These are phyloP conservation scores for Catamblyrhynchus diadema DNA, from an alignment of 2,797 vertebrate species.

Conservation along the genomic window DNA sequence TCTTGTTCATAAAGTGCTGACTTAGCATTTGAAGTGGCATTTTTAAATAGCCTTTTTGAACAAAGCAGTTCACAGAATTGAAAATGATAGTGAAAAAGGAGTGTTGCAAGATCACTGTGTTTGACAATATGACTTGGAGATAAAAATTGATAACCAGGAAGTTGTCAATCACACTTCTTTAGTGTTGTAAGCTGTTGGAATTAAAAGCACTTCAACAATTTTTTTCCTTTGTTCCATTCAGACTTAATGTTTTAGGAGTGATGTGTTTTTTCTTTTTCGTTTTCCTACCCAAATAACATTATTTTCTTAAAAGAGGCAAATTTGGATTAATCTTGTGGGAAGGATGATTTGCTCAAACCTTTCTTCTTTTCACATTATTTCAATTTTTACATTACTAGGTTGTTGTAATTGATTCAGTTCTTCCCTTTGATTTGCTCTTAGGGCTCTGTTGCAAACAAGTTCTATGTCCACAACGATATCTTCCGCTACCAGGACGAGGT, in stretches of 20 bases:
- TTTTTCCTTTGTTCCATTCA: neutral
- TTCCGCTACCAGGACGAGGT: slow-evolving; percentile 98
- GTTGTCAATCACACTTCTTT: neutral
- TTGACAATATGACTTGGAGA: neutral
- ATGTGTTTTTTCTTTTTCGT: neutral
- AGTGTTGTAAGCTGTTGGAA: neutral
- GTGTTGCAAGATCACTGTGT: neutral
- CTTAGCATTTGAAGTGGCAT: neutral
- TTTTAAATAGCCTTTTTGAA: neutral
- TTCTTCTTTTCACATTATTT: neutral
- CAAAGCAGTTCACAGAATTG: neutral
- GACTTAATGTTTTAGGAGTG: neutral
- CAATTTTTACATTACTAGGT: neutral
- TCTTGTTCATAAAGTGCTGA: accelerated
- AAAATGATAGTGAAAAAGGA: neutral
- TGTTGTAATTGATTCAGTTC: neutral
- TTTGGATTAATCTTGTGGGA: neutral
- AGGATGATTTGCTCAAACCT: neutral
- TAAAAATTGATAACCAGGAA: neutral
- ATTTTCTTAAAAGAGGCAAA: neutral
- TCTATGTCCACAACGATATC: slow-evolving; percentile 97
- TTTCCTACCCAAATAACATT: neutral
- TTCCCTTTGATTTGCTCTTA: slow-evolving; percentile 54
- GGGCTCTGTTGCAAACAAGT: slow-evolving; percentile 97
- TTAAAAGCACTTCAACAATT: neutral